Percentiles rank a stretch among this genome's conserved stretches.
Conservation (phyloP, 1,140 invertebrate species). For the Orussus abietinus region DNA sequence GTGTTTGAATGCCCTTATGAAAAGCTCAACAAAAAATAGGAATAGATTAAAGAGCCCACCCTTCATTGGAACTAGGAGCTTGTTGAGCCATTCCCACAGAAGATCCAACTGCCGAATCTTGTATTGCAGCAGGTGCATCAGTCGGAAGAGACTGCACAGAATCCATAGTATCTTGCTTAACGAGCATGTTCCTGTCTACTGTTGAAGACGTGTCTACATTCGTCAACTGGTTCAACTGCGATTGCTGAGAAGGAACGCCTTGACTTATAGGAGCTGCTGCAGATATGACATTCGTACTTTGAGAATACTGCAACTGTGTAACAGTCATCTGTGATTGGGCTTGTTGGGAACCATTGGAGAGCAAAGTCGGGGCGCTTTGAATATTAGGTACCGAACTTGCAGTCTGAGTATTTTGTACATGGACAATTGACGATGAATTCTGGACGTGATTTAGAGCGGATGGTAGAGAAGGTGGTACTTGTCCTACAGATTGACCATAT, state of each 20-base stretch:
- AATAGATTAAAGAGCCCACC: background rate
- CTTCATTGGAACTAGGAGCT: background rate
- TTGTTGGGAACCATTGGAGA: constrained; percentile 33
- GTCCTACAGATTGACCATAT: constrained; percentile 36
- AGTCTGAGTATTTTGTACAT: constrained; percentile 32
- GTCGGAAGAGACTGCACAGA: constrained; percentile 26
- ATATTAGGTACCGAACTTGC: constrained; percentile 32
- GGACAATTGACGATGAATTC: constrained; percentile 28
- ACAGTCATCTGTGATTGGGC: constrained; percentile 38
- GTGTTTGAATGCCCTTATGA: too few relatives aligned
- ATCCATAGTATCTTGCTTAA: constrained; percentile 41
- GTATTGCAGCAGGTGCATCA: constrained; percentile 22
- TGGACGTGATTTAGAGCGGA: constrained; percentile 37
- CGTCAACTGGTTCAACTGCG: too few relatives aligned
- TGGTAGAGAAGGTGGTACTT: constrained; percentile 39
- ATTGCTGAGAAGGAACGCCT: too few relatives aligned
- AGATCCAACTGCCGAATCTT: too few relatives aligned
- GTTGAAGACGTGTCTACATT: background rate
- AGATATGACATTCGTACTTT: constrained; percentile 31
- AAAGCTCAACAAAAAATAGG: background rate
- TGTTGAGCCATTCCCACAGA: too few relatives aligned
- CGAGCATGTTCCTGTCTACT: constrained; percentile 12
- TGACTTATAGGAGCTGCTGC: constrained; percentile 32
- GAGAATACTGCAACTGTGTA: constrained; percentile 43
- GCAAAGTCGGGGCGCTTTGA: constrained; percentile 26